Conservation (phyloP, 2,797 vertebrate species). For the Linurgus olivaceus region DNA sequence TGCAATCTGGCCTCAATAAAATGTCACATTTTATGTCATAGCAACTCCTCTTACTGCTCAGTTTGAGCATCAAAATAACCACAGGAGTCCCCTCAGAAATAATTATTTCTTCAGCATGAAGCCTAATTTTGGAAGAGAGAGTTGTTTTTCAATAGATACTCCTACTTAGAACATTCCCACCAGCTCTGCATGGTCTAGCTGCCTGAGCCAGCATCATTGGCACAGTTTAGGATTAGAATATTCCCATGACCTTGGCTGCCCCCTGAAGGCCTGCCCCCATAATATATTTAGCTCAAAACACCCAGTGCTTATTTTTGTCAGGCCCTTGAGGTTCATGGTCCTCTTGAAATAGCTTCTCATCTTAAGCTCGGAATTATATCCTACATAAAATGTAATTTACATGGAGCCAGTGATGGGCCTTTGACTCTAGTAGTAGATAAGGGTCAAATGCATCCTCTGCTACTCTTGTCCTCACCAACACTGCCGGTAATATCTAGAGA, state of each 20-base stretch:
- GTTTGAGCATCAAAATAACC: not conserved
- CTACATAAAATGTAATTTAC: not conserved
- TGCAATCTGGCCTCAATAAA: not conserved
- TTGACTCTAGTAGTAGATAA: not conserved
- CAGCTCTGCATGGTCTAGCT: not conserved
- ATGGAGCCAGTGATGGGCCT: not conserved
- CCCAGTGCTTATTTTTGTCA: not conserved
- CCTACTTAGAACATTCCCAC: not conserved
- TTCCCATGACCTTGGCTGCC: not conserved
- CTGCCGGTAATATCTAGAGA: not conserved
- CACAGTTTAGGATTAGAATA: not conserved
- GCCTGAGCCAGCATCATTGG: not conserved
- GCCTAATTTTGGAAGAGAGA: not conserved
- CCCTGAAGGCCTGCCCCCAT: not conserved
- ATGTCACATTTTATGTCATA: not conserved
- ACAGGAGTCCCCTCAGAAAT: not conserved
- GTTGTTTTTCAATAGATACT: not conserved
- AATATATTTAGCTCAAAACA: slow-evolving; percentile 10
- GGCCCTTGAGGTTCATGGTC: not conserved
- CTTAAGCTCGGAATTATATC: not conserved
- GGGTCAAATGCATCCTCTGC: not conserved
- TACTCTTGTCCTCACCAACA: not conserved
- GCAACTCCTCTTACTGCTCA: not conserved
- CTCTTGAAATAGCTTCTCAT: not conserved
- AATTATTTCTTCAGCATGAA: not conserved